Evolutionary conservation across 2,797 vertebrate genomes (phyloP), one percentile per base, ranked within the genome.

Genomic region (Acanthis flammea): DNA sequence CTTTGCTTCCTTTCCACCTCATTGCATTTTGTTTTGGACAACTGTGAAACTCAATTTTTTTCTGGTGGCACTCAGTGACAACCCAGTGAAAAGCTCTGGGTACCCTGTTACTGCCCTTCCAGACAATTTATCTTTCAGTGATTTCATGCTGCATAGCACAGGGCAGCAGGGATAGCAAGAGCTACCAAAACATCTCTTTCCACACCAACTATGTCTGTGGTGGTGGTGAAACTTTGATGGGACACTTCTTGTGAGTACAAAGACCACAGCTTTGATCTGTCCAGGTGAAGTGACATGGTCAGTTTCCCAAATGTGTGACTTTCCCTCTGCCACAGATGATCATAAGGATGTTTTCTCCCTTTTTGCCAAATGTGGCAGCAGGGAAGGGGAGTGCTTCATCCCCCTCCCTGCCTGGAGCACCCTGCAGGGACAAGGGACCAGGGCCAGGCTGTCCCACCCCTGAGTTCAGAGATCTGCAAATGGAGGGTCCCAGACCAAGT

Each of bases 191-290:
- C 33, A 66, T 3, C 0, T 48, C 13, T 67, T 90, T 72, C 47
- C 28, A 3, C 22, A 75, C 35, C 24, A 67, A 45, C 45, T 31
- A 10, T 50, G 33, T 31, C 54, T 3, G 2, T 19, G 25, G 30
- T 48, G 37, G 19, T 39, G 33, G 45, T 24, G 51, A 37, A 24
- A 45, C 48, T 15, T 0, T 21, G 30, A 3, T 22, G 19, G 31
- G 33, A 12, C 8, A 2, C 35, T 71, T 51, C 41, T 68, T 24
- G 0, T 16, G 10, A 72, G 47, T 57, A 9, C 63, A 14, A 14
- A n/a, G 60, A 44, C 4, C 10, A 6, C 0, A 5, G 39, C 37
- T 80, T 41, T 74, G 65, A 47, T 55, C 19, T 0, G 0, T 24
- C 12, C 58, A 14, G 54, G 15, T n/a, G 21, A 55, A 33, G 66